Evolutionary conservation across 2,113 vertebrate genomes (phyloP).

Genomic region (Murina feae): DNA sequence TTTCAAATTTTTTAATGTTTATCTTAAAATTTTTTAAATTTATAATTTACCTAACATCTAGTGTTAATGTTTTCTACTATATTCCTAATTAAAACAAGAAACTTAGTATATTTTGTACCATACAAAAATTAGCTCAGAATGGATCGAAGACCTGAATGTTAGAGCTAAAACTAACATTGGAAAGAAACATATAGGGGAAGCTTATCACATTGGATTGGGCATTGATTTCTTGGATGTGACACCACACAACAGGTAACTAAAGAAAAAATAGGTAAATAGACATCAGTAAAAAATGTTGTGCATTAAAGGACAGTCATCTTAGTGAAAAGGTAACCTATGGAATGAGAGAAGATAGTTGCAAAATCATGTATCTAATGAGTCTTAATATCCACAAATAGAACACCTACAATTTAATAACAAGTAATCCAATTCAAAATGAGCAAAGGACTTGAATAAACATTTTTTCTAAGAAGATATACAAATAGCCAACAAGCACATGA

Average conservation of each 20-base stretch:
- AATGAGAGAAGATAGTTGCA: background rate
- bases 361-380: background rate
- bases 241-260: background rate
- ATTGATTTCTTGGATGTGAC: background rate
- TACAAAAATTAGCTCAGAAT: background rate
- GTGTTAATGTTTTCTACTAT: background rate
- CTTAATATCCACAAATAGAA: background rate
- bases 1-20: slow-evolving; percentile 5
- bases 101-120: background rate
- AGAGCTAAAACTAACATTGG: background rate
- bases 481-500: background rate
- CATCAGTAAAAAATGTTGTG: background rate
- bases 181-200: background rate
- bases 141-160: background rate
- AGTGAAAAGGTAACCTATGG: background rate
- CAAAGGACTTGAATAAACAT: background rate
- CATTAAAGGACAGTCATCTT: background rate
- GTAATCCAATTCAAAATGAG: background rate
- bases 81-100: background rate
- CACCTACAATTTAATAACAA: background rate
- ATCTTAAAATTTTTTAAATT: background rate
- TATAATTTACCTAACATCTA: background rate
- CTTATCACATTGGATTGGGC: background rate
- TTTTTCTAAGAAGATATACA: background rate
- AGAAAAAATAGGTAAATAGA: background rate